Evolutionary conservation across 2,113 vertebrate species (phyloP).

Genomic region (Holacanthus passer): DNA sequence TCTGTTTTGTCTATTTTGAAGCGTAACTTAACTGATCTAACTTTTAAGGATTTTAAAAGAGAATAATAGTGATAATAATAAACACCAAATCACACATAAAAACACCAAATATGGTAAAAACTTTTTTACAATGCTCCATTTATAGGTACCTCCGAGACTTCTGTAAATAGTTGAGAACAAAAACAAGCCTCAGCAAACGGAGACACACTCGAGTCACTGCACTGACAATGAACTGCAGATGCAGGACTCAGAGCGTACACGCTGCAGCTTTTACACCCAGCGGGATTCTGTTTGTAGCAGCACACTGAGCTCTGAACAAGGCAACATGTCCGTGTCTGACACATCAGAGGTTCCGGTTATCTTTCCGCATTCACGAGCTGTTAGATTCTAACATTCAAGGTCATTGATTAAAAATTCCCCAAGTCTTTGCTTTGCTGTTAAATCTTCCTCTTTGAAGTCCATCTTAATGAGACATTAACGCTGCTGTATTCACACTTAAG

Average conservation of each 20-base stretch:
- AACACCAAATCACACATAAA: not conserved
- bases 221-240: conserved; percentile 27
- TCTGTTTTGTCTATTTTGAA: not conserved
- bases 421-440: not conserved
- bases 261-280: not conserved
- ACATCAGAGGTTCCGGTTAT: conserved; percentile 22
- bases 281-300: conserved; percentile 13
- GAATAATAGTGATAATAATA: no score
- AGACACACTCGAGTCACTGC: conserved; percentile 21
- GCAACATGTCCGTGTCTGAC: conserved; percentile 7
- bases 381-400: conserved; percentile 30
- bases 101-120: conserved; percentile 10
- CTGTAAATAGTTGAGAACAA: conserved; percentile 49
- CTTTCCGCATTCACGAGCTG: conserved; percentile 6
- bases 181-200: conserved; percentile 33
- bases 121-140: not conserved
- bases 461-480: conserved; percentile 22
- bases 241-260: conserved; percentile 7
- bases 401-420: conserved; percentile 6
- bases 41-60: not conserved
- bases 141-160: conserved; percentile 22
- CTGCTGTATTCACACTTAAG: not conserved
- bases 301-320: conserved; percentile 7
- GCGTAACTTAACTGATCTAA: no score
- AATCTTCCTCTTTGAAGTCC: conserved; percentile 2